Percentiles rank a stretch among this genome's conserved stretches.
Conservation (phyloP, 2,888 invertebrate species). For the Brassicogethes aeneus region DNA sequence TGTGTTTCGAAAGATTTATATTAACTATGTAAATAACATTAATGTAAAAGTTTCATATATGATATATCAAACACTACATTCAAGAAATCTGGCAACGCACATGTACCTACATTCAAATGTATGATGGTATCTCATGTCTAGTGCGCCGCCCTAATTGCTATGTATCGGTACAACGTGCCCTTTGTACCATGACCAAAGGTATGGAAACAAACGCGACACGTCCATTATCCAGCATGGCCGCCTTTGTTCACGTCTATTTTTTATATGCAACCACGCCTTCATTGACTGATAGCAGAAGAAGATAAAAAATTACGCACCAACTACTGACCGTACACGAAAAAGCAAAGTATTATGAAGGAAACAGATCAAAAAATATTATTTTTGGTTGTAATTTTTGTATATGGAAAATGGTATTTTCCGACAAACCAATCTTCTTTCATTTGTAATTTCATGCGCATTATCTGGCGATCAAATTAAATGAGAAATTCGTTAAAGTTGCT, state of each 20-base stretch:
- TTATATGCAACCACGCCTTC: slow-evolving; percentile 30
- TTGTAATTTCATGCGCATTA: background rate
- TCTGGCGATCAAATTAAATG: slow-evolving; percentile 3
- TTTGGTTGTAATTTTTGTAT: no score
- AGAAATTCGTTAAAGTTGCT: slow-evolving; percentile 6
- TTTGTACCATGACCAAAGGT: slow-evolving; percentile 33
- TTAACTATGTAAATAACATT: no score
- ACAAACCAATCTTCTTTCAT: background rate
- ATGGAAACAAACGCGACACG: slow-evolving; percentile 38
- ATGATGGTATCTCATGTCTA: slow-evolving; percentile 38
- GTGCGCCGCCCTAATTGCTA: slow-evolving; percentile 38
- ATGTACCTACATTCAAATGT: slow-evolving; percentile 36
- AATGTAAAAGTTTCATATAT: no score
- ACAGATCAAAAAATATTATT: no score
- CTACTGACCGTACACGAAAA: no score
- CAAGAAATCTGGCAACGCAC: no score
- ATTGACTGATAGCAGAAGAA: no score
- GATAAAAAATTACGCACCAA: no score
- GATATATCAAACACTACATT: no score
- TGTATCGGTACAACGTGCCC: slow-evolving; percentile 37
- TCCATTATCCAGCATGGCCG: slow-evolving; percentile 37
- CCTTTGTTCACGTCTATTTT: slow-evolving; percentile 31
- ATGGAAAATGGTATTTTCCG: no score
- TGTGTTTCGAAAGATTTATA: no score
- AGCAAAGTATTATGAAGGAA: no score